phyloP scores from a whole-genome alignment of 1,140 invertebrate species.

The Drosophila tristis region DNA sequence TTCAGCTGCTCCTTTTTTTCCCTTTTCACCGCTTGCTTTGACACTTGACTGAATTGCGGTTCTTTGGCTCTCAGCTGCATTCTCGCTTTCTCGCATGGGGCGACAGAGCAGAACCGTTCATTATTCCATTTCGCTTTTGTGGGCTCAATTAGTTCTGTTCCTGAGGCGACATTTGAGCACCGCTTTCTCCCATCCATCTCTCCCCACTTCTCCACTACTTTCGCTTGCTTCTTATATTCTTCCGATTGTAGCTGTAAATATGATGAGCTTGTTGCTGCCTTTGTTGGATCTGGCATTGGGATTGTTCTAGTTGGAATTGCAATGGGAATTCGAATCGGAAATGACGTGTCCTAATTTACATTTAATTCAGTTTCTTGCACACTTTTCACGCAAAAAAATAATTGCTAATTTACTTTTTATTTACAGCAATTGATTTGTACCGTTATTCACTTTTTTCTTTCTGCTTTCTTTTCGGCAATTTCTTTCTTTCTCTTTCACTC shows the following conservation, averaged over 20 bases:
- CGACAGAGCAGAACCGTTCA: constrained; percentile 45
- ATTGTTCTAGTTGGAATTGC: too few species aligned
- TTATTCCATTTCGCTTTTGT: constrained; percentile 41
- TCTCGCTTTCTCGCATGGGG: constrained; percentile 17
- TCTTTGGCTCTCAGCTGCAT: constrained; percentile 50
- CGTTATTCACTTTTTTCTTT: constrained; percentile 19
- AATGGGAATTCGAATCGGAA: too few species aligned
- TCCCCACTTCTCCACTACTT: too few species aligned
- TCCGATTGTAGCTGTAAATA: too few species aligned
- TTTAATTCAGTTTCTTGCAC: too few species aligned
- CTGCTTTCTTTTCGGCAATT: constrained; percentile 47
- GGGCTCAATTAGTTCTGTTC: constrained; percentile 17
- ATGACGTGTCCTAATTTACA: background rate
- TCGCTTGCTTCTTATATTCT: too few species aligned
- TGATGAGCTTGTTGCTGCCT: too few species aligned
- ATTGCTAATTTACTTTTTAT: constrained; percentile 30
- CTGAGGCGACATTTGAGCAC: background rate
- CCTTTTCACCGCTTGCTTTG: constrained; percentile 41
- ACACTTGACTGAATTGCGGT: constrained; percentile 78
- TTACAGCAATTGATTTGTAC: constrained; percentile 16
- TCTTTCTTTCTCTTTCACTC: constrained; percentile 39
- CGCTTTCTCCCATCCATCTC: too few species aligned
- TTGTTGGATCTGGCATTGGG: too few species aligned
- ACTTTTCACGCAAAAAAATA: background rate
- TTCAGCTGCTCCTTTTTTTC: constrained; percentile 66